phyloP scores from a whole-genome alignment of 2,113 vertebrate species.

The Microtus montanus region DNA sequence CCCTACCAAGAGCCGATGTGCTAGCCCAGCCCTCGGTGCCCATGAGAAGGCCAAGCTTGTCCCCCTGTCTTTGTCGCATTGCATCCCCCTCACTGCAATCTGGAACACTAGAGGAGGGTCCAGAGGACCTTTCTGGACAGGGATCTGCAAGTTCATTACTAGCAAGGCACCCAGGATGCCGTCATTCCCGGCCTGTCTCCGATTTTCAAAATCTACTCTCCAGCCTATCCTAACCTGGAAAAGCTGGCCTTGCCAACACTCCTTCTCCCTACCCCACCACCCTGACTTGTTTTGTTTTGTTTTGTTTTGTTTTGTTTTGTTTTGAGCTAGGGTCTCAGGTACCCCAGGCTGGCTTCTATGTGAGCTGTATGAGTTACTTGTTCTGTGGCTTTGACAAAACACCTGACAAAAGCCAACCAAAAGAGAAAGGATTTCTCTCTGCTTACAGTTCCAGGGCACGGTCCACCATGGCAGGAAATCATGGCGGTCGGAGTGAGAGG shows the following conservation, averaged over 20 bases:
- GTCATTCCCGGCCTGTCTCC: neutral
- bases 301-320: neutral
- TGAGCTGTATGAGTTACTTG: neutral
- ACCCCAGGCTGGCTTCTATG: neutral
- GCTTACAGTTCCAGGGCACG: too few relatives aligned
- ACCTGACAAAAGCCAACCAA: neutral
- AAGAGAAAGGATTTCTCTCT: neutral
- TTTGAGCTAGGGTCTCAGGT: neutral
- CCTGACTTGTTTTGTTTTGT: neutral
- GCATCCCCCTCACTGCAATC: rapidly evolving
- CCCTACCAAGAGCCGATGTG: rapidly evolving
- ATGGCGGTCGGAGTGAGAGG: neutral
- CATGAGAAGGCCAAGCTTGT: neutral
- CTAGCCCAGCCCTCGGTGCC: neutral
- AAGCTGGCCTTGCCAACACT: neutral
- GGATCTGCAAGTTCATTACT: neutral
- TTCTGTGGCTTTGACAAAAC: neutral
- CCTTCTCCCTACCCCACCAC: neutral
- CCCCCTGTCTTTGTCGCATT: neutral
- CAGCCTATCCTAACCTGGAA: neutral
- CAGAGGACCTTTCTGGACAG: neutral
- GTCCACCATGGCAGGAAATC: neutral
- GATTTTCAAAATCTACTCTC: neutral
- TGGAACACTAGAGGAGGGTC: too few relatives aligned
- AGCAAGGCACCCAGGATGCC: neutral